Conservation (phyloP, 2,113 vertebrate genomes). For the Dipodomys ordii region DNA sequence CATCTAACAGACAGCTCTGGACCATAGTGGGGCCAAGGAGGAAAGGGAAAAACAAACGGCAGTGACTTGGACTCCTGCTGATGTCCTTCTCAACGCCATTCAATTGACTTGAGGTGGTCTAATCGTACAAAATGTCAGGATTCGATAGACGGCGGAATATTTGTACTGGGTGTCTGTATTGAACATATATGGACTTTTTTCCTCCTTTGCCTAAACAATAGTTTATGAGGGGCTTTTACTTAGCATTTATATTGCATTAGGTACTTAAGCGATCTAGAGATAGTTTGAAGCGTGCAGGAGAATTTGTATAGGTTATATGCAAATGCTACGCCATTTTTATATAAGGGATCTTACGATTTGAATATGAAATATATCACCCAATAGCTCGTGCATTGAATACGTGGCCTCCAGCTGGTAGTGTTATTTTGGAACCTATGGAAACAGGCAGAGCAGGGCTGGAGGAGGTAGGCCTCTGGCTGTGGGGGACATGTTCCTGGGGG, state of each 20-base stretch:
- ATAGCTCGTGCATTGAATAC: background rate
- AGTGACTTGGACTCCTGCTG: background rate
- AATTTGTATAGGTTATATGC: background rate
- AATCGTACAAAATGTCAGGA: background rate
- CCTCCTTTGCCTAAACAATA: background rate
- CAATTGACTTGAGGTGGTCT: no score
- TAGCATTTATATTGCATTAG: background rate
- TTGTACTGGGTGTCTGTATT: background rate
- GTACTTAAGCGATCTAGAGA: background rate
- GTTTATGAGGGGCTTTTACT: background rate
- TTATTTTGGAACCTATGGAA: background rate
- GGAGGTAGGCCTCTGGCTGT: background rate
- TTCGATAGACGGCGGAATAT: background rate
- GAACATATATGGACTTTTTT: background rate
- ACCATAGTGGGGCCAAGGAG: background rate
- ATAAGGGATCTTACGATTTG: background rate
- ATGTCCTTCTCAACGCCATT: no score
- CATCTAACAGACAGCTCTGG: background rate
- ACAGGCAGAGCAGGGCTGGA: background rate
- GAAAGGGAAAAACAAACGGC: background rate
- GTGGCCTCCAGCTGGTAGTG: background rate
- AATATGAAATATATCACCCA: background rate
- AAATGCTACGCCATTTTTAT: background rate
- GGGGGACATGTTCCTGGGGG: background rate
- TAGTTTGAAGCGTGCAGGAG: background rate